Evolutionary conservation across 2,113 vertebrate genomes (phyloP), one percentile per base, ranked within the genome.

Genomic region (Cranoglanis bouderius): DNA sequence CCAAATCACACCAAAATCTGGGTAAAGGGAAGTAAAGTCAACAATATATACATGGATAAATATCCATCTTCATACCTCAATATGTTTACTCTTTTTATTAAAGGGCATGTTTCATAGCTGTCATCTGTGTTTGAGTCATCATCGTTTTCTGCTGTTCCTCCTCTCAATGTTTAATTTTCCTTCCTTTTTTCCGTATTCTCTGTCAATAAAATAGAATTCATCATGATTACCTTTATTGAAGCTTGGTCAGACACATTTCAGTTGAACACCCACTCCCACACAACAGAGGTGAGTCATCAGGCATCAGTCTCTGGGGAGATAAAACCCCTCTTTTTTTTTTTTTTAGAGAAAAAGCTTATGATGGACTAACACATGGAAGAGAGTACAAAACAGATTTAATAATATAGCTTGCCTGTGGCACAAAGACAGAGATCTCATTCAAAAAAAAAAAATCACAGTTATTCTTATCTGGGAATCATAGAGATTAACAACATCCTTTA

Each of bases 221-320:
- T 87, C 55, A 90, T 49, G 86, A 81, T 81, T 43, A 10, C 74
- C 53, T 85, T 85, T 82, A 85, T 12, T 88, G 70, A 75, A 82
- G 82, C 63, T 40, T 49, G 77, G 82, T 74, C 74, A 85, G 49
- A 32, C 21, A 13, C 61, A 61, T n/a, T 59, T 72, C 80, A 35
- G 32, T 81, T 10, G 77, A 21, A 67, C 59, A 67, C 72, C 2
- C 51, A 63, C 32, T 49, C 81, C 32, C 49, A 84, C 57, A 70
- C 67, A 72, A 72, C 32, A 72, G 38, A 87, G 82, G 82, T 85
- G 74, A 90, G 83, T 88, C 86, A 90, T 88, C 89, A 87, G 70
- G 53, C 55, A 65, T 57, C 53, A 29, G 74, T 83, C 51, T 85
- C 49, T 67, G 67, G 40, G 74, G 85, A 87, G 63, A 87, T 80